Base-by-base conservation (phyloP, 2,888 invertebrate species). In the Nemotelus pantherinus region DNA sequence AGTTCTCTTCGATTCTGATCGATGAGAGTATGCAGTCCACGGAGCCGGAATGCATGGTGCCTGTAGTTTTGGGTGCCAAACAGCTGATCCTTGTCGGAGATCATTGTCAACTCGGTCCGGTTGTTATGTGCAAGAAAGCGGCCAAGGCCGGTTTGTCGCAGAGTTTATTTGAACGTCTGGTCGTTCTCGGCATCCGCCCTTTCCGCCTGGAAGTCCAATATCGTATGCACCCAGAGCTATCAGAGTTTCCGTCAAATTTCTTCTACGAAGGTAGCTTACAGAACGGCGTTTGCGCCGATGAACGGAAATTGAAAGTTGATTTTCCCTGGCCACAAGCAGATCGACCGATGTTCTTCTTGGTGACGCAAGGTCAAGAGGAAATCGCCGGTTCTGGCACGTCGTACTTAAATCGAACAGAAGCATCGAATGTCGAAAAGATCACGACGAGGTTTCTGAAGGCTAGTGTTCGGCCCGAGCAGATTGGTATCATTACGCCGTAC, bases 111-210 rank as follows among this genome's bases (percentile, higher is more conserved):
- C 89, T 99, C 79, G 99, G 99, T 0, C 99, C 99, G 0, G 99
- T 99, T 0, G 99, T 99, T 0, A 98, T 99, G 98, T 99, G 98
- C 89, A 99, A 99, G 87, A 98, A 98, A 86, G 99, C 99, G 0
- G 97, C 98, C 0, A 91, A 95, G 76, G 99, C 99, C 0, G 99
- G 99, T 1, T 91, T 99, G 43, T 96, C 96, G 0, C 99, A 99
- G 87, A 98, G 98, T 74, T 90, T 99, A 79, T 99, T 99, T 87
- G 99, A 99, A 86, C 91, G 99, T 3, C 89, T 99, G 1, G 99
- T 99, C 0, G 97, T 99, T 0, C 90, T 99, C 4, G 99, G 99
- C 6, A 99, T 98, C 82, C 91, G 98, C 45, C 99, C 99, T 0
- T 97, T 99, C 87, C 92, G 99, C 0, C 90, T 99, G 58, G 98